phyloP scores from a whole-genome alignment of 2,113 vertebrate genomes.

The Limnothrissa miodon region DNA sequence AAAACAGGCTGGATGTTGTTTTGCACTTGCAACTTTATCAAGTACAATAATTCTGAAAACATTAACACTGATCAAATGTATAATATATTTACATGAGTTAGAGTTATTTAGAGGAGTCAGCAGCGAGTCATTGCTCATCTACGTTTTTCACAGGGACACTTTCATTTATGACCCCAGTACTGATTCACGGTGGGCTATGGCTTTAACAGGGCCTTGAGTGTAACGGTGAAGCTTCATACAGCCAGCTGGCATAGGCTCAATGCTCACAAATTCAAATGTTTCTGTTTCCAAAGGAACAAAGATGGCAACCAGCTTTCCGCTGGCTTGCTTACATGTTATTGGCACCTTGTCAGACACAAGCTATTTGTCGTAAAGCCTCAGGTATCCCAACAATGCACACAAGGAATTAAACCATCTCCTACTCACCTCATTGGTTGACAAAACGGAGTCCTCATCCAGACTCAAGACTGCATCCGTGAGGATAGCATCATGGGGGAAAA shows the following conservation, averaged over 20 bases:
- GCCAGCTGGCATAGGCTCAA: background rate
- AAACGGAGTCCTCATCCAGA: slow-evolving; percentile 77
- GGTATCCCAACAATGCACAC: background rate
- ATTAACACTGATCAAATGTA: too few species aligned
- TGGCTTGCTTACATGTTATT: background rate
- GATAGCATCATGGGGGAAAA: slow-evolving; percentile 69
- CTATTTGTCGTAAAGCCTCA: background rate
- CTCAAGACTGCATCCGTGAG: slow-evolving; percentile 73
- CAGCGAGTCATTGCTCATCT: too few species aligned
- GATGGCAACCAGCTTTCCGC: background rate
- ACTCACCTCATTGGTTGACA: slow-evolving; percentile 79
- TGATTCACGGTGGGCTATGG: background rate
- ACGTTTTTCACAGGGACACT: background rate
- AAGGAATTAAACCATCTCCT: background rate
- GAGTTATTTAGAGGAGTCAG: too few species aligned
- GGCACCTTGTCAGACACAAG: background rate
- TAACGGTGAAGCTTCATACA: background rate
- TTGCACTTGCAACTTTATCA: too few species aligned
- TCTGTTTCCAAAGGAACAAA: background rate
- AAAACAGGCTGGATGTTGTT: too few species aligned
- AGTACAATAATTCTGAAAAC: too few species aligned
- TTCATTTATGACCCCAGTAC: background rate
- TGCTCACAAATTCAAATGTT: background rate
- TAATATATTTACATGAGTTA: too few species aligned
- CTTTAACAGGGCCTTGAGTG: background rate